phyloP scores from a whole-genome alignment of 2,797 vertebrate species.

The Semotilus atromaculatus region DNA sequence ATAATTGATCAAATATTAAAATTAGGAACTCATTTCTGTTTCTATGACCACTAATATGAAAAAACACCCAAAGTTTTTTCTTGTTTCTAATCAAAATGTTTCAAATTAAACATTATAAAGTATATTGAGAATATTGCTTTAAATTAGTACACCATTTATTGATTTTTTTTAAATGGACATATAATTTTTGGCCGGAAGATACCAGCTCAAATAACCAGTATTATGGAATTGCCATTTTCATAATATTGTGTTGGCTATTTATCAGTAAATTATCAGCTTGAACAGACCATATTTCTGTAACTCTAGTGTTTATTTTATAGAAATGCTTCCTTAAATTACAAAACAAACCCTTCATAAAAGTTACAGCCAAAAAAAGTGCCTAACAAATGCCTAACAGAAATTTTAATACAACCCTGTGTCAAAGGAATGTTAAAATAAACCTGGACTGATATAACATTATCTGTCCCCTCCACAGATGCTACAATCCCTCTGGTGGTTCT shows the following conservation, averaged over 20 bases:
- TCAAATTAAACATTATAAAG: background rate
- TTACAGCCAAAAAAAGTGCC: background rate
- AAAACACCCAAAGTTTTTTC: background rate
- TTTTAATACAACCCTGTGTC: background rate
- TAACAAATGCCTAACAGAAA: background rate
- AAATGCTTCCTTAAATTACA: background rate
- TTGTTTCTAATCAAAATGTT: background rate
- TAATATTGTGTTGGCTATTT: background rate
- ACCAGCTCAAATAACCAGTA: background rate
- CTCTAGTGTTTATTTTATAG: background rate
- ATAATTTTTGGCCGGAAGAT: background rate
- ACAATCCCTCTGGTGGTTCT: slow-evolving; percentile 63
- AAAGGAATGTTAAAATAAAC: background rate
- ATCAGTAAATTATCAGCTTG: background rate
- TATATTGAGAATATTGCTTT: background rate
- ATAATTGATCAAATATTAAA: background rate
- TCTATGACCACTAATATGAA: background rate
- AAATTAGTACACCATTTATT: background rate
- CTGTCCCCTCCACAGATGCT: slow-evolving; percentile 48
- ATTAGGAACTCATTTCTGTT: background rate
- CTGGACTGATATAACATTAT: background rate
- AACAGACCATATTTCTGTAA: background rate
- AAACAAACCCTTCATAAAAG: background rate
- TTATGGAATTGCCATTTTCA: background rate
- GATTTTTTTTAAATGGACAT: too few relatives aligned